phyloP scores from a whole-genome alignment of 64 coral and sea anemone genomes.

The Montipora foliosa region DNA sequence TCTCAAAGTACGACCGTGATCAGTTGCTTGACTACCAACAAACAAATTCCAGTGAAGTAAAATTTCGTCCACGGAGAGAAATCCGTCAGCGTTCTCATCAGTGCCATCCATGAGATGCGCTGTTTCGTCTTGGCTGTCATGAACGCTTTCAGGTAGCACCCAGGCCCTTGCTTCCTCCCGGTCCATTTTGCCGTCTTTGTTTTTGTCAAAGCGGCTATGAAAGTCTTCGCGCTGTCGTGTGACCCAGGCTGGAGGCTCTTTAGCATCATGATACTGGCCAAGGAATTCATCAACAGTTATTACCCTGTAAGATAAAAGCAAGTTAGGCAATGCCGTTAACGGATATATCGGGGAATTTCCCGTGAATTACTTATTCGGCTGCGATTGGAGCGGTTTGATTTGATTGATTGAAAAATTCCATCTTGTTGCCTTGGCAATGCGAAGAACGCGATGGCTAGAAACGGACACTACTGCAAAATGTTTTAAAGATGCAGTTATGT shows the following conservation, averaged over 20 bases:
- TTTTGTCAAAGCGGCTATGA: conserved; percentile 83
- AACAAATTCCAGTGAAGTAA: conserved; percentile 95
- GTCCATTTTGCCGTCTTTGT: conserved; percentile 91
- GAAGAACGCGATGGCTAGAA: too few species aligned
- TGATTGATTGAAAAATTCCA: too few species aligned
- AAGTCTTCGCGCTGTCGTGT: conserved; percentile 77
- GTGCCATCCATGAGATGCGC: conserved; percentile 92
- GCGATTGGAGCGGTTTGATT: too few species aligned
- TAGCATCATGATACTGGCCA: conserved; percentile 87
- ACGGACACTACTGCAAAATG: too few species aligned
- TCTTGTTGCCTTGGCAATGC: too few species aligned
- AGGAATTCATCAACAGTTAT: conserved; percentile 92
- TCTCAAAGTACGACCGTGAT: conserved; percentile 91
- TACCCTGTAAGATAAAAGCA: conserved; percentile 56
- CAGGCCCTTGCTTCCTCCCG: conserved; percentile 86
- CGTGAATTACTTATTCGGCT: too few species aligned
- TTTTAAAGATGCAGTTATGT: too few species aligned
- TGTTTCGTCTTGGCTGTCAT: conserved; percentile 84
- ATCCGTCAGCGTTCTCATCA: conserved; percentile 93
- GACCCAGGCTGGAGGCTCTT: conserved; percentile 88
- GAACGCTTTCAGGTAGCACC: conserved; percentile 84
- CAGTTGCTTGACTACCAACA: conserved; percentile 96
- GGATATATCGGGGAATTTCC: too few species aligned
- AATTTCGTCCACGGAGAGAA: conserved; percentile 92
- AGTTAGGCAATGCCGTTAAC: neutral